Evolutionary conservation across 2,888 invertebrate genomes (phyloP).

Genomic region (Caenorhabditis uteleia): DNA sequence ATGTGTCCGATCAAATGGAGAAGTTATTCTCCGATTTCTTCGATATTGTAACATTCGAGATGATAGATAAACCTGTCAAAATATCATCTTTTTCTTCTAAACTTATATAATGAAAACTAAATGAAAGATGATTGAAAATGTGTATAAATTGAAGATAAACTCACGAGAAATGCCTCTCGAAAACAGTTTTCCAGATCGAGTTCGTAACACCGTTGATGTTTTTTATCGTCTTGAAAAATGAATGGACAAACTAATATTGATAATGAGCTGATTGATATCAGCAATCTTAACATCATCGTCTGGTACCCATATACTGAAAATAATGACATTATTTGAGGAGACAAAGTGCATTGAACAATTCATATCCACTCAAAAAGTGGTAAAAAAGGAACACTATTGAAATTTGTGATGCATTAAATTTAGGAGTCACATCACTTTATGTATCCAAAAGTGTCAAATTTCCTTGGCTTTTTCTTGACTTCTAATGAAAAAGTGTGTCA

Average conservation of each 20-base stretch:
- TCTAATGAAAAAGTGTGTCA: too few species aligned
- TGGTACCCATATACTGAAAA: constrained; percentile 33
- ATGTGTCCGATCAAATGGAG: too few species aligned
- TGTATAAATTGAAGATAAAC: constrained; percentile 8
- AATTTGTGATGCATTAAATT: too few species aligned
- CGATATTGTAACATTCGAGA: constrained; percentile 17
- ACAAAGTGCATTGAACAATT: not conserved
- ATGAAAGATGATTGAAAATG: not conserved
- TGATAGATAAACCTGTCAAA: constrained; percentile 11
- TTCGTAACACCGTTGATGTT: constrained; percentile 43
- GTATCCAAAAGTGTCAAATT: too few species aligned
- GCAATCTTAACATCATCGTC: constrained; percentile 23
- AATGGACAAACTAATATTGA: constrained; percentile 12
- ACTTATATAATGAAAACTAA: not conserved
- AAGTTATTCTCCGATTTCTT: constrained; percentile 7
- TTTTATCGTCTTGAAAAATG: constrained; percentile 10
- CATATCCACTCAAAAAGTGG: not conserved
- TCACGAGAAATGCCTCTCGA: constrained; percentile 53
- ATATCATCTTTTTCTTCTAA: not conserved
- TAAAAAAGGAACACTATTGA: not conserved
- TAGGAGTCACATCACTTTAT: too few species aligned
- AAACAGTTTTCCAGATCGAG: constrained; percentile 57
- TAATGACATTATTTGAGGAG: not conserved
- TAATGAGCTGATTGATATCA: constrained; percentile 23
- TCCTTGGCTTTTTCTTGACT: too few species aligned